These are phyloP conservation scores for Hyaena hyaena DNA, from an alignment of 2,113 vertebrate species.

Conservation along the genomic window DNA sequence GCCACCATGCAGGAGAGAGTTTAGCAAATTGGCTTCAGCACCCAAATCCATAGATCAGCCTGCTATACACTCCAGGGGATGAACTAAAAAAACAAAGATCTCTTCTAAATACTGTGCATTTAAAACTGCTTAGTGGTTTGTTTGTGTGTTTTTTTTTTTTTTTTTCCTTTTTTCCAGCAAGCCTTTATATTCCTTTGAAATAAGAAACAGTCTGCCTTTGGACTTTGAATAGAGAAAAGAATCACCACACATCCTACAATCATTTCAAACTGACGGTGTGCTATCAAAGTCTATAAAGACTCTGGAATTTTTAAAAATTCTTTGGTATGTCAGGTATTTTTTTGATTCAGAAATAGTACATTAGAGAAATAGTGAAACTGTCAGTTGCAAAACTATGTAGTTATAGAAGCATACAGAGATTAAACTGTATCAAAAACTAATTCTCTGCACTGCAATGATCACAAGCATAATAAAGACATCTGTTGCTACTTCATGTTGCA, in stretches of 20 bases:
- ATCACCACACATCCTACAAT: neutral
- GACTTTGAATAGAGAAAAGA: neutral
- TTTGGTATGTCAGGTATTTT: neutral
- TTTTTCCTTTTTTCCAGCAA: neutral
- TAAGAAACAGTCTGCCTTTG: neutral
- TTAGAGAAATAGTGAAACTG: neutral
- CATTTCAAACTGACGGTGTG: neutral
- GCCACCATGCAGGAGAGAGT: neutral
- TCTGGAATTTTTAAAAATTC: neutral
- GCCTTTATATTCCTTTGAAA: constrained; percentile 2
- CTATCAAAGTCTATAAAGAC: neutral
- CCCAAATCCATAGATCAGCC: neutral
- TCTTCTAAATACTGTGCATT: neutral
- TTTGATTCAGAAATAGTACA: neutral
- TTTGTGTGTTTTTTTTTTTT: neutral
- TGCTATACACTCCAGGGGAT: neutral
- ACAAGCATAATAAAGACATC: neutral
- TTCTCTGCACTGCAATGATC: neutral
- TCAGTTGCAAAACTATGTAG: neutral
- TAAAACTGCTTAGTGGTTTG: neutral
- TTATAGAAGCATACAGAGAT: neutral
- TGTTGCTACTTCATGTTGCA: neutral
- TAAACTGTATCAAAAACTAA: neutral
- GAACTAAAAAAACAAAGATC: neutral
- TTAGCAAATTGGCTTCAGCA: neutral